Conservation (phyloP, 2,113 vertebrate species). For the Siniperca chuatsi region DNA sequence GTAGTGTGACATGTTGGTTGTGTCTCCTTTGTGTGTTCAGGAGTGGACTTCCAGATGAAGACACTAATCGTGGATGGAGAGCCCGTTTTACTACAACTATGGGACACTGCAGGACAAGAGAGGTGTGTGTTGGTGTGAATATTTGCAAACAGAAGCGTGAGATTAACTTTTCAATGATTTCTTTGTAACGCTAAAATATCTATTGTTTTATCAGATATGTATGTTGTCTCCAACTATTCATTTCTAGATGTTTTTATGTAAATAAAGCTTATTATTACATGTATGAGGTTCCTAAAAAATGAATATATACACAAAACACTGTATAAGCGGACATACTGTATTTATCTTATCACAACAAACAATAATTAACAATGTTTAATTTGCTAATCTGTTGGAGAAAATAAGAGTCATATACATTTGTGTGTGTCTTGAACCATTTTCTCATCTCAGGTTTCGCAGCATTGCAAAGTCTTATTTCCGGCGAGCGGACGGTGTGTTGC, state of each 20-base stretch:
- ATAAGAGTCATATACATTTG: neutral
- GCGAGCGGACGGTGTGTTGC: constrained; percentile 93
- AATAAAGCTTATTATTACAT: neutral
- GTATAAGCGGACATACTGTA: neutral
- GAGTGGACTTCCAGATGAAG: constrained; percentile 98
- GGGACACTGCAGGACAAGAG: constrained; percentile 97
- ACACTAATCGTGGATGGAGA: constrained; percentile 95
- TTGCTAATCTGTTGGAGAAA: neutral
- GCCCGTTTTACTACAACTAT: constrained; percentile 90
- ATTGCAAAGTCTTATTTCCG: constrained; percentile 98
- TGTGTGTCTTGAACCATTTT: neutral
- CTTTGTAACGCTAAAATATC: neutral
- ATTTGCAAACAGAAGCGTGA: neutral
- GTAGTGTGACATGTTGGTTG: neutral
- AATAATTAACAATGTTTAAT: neutral
- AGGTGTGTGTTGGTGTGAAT: constrained; percentile 81
- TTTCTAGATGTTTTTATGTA: neutral
- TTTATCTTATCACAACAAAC: neutral
- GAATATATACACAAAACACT: neutral
- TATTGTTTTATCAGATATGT: neutral
- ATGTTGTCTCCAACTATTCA: neutral
- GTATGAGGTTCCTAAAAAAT: neutral
- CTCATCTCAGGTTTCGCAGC: constrained; percentile 89
- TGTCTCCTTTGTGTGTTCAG: constrained; percentile 74
- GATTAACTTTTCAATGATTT: neutral